Percentiles rank a stretch among this genome's conserved stretches.
Conservation (phyloP, 1,140 invertebrate genomes). For the Zaprionus africanus region DNA sequence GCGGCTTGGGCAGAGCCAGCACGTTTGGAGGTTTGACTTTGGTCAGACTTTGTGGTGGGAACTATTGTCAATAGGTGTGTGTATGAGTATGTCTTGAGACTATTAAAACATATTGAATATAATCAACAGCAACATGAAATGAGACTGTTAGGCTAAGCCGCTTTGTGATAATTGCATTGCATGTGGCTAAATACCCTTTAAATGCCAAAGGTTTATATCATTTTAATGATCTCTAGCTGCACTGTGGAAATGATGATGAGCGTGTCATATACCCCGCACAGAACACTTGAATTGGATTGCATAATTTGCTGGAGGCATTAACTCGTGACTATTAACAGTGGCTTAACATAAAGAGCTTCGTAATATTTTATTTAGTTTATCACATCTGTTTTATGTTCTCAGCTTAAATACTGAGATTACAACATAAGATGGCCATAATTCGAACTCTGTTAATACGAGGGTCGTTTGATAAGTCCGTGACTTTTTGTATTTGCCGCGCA, state of each 20-base stretch:
- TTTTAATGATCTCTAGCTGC: not conserved
- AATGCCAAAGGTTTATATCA: not conserved
- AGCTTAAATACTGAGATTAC: not conserved
- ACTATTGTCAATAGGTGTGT: conserved; percentile 20
- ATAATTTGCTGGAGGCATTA: not conserved
- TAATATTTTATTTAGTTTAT: not conserved
- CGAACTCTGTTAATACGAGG: not conserved
- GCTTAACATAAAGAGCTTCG: not conserved
- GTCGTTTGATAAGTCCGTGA: too few relatives aligned
- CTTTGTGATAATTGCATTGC: conserved; percentile 6
- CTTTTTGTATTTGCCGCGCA: too few relatives aligned
- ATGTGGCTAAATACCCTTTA: conserved; percentile 3
- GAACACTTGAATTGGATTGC: not conserved
- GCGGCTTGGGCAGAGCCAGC: not conserved
- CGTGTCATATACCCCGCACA: not conserved
- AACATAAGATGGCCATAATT: not conserved
- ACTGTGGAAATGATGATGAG: not conserved
- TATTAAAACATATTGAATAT: not conserved
- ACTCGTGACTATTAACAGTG: not conserved
- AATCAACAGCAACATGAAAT: not conserved
- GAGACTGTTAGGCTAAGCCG: not conserved
- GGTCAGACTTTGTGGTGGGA: conserved; percentile 10
- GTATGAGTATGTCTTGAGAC: not conserved
- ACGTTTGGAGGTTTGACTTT: not conserved
- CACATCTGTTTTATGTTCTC: not conserved